Evolutionary conservation across 92 coral and sea anemone genomes (phyloP).

Genomic region (Porites divaricata): DNA sequence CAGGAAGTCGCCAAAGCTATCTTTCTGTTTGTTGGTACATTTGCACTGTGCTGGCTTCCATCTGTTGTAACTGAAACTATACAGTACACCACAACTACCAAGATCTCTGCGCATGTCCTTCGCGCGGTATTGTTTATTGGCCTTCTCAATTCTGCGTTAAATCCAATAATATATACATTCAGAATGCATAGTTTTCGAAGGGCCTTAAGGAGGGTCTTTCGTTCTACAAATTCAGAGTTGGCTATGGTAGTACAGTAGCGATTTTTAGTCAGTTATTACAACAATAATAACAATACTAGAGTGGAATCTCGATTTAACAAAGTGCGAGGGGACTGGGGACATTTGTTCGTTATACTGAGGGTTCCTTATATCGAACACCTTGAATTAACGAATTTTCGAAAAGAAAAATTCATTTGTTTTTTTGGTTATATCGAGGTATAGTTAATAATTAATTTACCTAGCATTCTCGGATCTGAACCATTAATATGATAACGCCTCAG

Average conservation of each 20-base stretch:
- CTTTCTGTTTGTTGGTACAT: slow-evolving; percentile 54
- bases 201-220: slow-evolving; percentile 26
- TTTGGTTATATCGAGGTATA: too few relatives aligned
- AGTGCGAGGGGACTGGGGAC: neutral
- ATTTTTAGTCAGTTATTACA: neutral
- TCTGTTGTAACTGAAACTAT: slow-evolving; percentile 40
- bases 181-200: slow-evolving; percentile 46
- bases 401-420: too few relatives aligned
- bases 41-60: slow-evolving; percentile 59
- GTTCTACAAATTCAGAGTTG: neutral
- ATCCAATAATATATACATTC: slow-evolving; percentile 51
- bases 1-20: slow-evolving; percentile 57
- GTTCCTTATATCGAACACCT: neutral
- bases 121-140: slow-evolving; percentile 24
- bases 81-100: neutral
- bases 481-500: too few relatives aligned
- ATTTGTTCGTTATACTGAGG: neutral
- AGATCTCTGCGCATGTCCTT: neutral
- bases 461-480: too few relatives aligned
- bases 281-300: neutral
- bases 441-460: too few relatives aligned
- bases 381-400: neutral
- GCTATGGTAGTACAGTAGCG: neutral
- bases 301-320: neutral
- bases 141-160: slow-evolving; percentile 55